Conservation (phyloP, 2,113 vertebrate species). For the Gallinago paraguaiae region DNA sequence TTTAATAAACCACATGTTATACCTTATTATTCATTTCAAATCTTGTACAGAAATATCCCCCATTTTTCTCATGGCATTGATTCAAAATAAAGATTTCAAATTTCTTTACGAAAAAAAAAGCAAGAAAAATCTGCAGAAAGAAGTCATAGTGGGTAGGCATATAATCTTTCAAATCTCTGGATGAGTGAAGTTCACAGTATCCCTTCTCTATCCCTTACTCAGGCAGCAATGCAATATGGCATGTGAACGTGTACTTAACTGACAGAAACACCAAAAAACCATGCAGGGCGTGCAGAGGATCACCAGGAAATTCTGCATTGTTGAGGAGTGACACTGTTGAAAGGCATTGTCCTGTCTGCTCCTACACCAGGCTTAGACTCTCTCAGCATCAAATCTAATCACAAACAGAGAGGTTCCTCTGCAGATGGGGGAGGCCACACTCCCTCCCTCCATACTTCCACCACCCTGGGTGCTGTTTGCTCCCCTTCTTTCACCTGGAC, state of each 20-base stretch:
- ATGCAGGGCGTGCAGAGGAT: not conserved
- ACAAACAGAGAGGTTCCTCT: not conserved
- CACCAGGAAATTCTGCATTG: constrained; percentile 11
- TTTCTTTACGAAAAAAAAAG: not conserved
- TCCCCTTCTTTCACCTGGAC: not conserved
- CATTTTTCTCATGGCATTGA: not conserved
- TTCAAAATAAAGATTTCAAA: constrained; percentile 7
- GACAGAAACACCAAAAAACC: constrained; percentile 32
- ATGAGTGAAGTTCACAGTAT: not conserved
- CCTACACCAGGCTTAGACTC: not conserved
- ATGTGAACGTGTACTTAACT: not conserved
- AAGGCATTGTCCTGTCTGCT: not conserved
- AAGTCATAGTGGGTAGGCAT: not conserved
- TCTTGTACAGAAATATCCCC: not conserved
- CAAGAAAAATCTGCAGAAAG: not conserved
- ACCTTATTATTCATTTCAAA: not conserved
- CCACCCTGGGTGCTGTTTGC: not conserved
- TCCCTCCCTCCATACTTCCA: not conserved
- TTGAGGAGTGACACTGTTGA: not conserved
- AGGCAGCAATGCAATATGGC: not conserved
- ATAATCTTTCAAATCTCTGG: not conserved
- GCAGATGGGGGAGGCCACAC: not conserved
- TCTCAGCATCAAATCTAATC: not conserved
- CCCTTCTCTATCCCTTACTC: not conserved
- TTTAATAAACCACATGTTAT: not conserved